Conservation (phyloP, 2,797 vertebrate genomes). For the Etheostoma perlongum region DNA sequence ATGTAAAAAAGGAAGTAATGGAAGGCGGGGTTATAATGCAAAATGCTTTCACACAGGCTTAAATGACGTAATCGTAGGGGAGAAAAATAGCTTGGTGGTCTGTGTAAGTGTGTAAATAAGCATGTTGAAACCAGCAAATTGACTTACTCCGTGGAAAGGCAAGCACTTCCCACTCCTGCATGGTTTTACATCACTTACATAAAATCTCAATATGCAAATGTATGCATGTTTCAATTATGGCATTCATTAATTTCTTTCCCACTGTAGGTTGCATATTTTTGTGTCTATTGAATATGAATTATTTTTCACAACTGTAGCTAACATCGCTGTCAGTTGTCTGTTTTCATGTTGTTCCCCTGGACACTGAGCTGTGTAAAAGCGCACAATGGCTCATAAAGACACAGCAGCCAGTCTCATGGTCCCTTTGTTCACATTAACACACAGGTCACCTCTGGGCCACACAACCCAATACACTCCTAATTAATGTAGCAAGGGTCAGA, state of each 20-base stretch:
- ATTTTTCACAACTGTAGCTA: neutral
- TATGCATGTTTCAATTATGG: conserved; percentile 10
- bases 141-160: neutral
- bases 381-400: conserved; percentile 21
- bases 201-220: conserved; percentile 28
- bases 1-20: conserved; percentile 10
- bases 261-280: conserved; percentile 2
- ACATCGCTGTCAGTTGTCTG: neutral
- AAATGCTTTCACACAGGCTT: conserved; percentile 31
- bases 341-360: neutral
- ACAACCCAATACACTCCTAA: conserved; percentile 44
- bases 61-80: conserved; percentile 15
- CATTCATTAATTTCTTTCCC: conserved; percentile 13
- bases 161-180: neutral
- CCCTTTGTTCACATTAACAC: conserved; percentile 56
- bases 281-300: conserved; percentile 10
- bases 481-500: conserved; percentile 56
- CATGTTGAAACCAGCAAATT: conserved; percentile 18
- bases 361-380: conserved; percentile 8
- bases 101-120: neutral
- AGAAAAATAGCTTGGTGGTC: conserved; percentile 4
- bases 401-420: conserved; percentile 32
- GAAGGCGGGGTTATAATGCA: conserved; percentile 20
- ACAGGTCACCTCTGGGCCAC: conserved; percentile 43
- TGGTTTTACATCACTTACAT: conserved; percentile 13